A percentile compares a stretch with the other conserved stretches of the same genome.
Conservation (phyloP, 2,888 invertebrate species). For the Dicyrtoma fusca region DNA sequence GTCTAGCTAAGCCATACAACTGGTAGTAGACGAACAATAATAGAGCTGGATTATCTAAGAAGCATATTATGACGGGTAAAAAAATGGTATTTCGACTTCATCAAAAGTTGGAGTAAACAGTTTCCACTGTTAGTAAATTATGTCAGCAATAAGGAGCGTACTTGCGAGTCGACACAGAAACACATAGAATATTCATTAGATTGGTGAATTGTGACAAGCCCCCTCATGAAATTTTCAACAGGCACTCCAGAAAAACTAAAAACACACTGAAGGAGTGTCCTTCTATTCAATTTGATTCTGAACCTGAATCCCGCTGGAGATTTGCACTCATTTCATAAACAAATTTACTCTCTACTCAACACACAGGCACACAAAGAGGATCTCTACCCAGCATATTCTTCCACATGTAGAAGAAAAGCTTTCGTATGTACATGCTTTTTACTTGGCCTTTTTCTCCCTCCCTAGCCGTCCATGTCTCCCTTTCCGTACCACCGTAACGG, state of each 20-base stretch:
- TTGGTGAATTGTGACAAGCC: conserved; percentile 36
- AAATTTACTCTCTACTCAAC: conserved; percentile 21
- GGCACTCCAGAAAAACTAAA: conserved; percentile 38
- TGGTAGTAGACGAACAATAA: too few relatives aligned
- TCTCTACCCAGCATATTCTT: too few relatives aligned
- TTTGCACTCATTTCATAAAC: conserved; percentile 39
- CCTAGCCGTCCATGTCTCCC: neutral
- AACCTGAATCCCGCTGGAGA: conserved; percentile 34
- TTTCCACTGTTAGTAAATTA: conserved; percentile 27
- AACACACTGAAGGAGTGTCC: conserved; percentile 40
- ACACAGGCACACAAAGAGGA: too few relatives aligned
- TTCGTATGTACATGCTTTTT: neutral
- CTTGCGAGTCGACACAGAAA: conserved; percentile 16
- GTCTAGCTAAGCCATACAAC: too few relatives aligned
- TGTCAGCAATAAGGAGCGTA: conserved; percentile 19
- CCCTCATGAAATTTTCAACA: conserved; percentile 40
- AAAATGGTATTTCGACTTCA: conserved; percentile 20
- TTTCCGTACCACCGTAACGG: neutral
- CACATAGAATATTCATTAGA: conserved; percentile 41
- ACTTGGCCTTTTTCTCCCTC: neutral
- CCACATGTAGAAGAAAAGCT: neutral
- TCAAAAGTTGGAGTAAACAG: conserved; percentile 13
- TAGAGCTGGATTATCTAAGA: too few relatives aligned
- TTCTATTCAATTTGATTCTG: conserved; percentile 37
- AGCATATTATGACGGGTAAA: neutral